Base-by-base conservation (phyloP, 35 echinoderm and acorn worm species). In the Anneissia japonica region DNA sequence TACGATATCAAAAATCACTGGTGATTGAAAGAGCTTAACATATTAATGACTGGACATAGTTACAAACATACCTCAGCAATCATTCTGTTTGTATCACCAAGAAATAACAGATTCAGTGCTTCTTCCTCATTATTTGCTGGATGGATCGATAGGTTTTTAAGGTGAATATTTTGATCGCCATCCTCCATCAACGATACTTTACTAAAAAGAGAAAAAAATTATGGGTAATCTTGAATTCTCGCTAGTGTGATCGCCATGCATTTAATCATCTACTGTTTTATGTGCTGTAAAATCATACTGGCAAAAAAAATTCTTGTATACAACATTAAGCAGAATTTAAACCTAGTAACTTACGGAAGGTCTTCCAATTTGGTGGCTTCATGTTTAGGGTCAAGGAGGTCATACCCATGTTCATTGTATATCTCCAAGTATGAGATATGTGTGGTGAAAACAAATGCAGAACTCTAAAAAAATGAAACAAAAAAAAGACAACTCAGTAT, bases 31-130 rank as follows among this genome's bases (percentile, higher is more conserved):
- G n/a, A n/a, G n/a, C n/a, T n/a, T n/a, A n/a, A n/a, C n/a, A n/a
- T n/a, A n/a, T n/a, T n/a, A n/a, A n/a, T n/a, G n/a, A n/a, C 40
- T 43, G 14, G 40, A 43, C 14, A 43, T 43, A 43, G 40, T 43
- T 30, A 36, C 31, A 35, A 81, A 46, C 88, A 74, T 43, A 99
- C 96, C 89, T 99, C 96, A 34, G 96, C 96, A 55, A 99, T 99
- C 96, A 99, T 99, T 75, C 96, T 93, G 84, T 99, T 99, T 29
- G 96, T 99, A 46, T 99, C 96, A 35, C 96, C 96, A 31, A 99
- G 87, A 43, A 99, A 99, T 33, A 99, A 86, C 74, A 93, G 80
- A 78, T 99, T 99, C 37, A 99, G 90, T 36, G 96, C 96, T 83
- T 99, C 96, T 72, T 99, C 96, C 38, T 99, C 96, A 85, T 87